These are phyloP conservation scores for Grantiella picta DNA, from an alignment of 2,113 vertebrate species.

Conservation along the genomic window DNA sequence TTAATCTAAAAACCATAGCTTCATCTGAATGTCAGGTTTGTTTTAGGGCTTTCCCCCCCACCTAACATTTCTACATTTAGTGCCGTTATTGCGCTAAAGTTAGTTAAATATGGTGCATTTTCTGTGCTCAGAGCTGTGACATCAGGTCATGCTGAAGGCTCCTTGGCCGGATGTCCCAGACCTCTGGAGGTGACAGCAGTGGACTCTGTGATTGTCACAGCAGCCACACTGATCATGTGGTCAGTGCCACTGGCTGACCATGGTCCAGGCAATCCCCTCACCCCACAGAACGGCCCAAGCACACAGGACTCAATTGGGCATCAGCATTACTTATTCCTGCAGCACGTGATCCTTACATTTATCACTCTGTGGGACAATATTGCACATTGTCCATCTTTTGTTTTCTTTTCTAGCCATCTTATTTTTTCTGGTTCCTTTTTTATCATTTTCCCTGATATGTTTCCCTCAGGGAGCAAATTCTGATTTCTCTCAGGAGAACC, in stretches of 20 bases:
- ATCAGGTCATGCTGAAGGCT: rapidly evolving
- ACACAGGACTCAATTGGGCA: not conserved
- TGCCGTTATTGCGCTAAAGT: not conserved
- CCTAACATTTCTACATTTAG: not conserved
- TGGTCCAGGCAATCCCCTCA: not conserved
- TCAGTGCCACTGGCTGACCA: not conserved
- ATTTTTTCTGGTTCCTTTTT: not conserved
- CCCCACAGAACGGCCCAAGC: not conserved
- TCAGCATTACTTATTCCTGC: not conserved
- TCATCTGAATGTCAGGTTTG: not conserved
- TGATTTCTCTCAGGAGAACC: not conserved
- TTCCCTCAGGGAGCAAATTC: not conserved
- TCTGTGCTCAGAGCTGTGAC: not conserved
- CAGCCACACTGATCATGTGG: not conserved
- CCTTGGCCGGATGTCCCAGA: not conserved
- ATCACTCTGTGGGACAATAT: not conserved
- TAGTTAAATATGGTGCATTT: not conserved
- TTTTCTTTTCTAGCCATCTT: not conserved
- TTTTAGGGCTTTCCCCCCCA: not conserved
- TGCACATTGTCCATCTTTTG: not conserved
- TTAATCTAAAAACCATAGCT: not conserved
- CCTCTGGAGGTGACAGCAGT: not conserved
- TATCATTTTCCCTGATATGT: not conserved
- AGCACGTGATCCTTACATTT: not conserved
- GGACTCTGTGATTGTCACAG: not conserved